phyloP scores from a whole-genome alignment of 2,797 vertebrate genomes.

The Neosilurus mollespiculum region DNA sequence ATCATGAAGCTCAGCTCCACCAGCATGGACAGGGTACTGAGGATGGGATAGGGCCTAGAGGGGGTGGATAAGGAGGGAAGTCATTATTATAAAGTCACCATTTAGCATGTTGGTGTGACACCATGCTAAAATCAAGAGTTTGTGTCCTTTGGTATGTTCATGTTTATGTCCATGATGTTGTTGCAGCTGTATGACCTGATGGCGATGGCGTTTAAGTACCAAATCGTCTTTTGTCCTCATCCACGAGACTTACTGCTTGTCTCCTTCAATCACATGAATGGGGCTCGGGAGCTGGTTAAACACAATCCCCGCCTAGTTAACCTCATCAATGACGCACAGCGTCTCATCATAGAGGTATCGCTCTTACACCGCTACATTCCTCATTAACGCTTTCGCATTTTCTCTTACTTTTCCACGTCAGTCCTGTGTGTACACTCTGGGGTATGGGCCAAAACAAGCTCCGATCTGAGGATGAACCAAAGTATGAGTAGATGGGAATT shows the following conservation, averaged over 20 bases:
- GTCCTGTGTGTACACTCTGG: not conserved
- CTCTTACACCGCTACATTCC: not conserved
- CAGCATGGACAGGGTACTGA: constrained; percentile 90
- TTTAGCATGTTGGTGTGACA: not conserved
- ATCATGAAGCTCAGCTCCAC: constrained; percentile 91
- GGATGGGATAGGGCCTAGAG: not conserved
- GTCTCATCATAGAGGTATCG: constrained; percentile 82
- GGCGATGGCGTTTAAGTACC: constrained; percentile 95
- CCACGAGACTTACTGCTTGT: constrained; percentile 89
- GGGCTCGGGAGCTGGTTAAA: constrained; percentile 80
- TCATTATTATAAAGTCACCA: not conserved
- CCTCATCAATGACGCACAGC: constrained; percentile 85
- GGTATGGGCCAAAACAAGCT: not conserved
- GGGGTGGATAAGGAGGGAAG: not conserved
- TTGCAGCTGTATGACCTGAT: constrained; percentile 91
- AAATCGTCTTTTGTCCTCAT: constrained; percentile 86
- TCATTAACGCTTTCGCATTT: not conserved
- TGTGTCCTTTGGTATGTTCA: not conserved
- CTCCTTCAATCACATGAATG: constrained; percentile 90
- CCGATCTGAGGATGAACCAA: not conserved
- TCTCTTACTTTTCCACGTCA: not conserved
- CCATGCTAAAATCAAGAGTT: not conserved
- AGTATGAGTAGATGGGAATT: not conserved
- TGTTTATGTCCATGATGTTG: not conserved
- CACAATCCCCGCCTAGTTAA: constrained; percentile 81